phyloP scores from a whole-genome alignment of 2,888 invertebrate species.

The Hedya salicella region DNA sequence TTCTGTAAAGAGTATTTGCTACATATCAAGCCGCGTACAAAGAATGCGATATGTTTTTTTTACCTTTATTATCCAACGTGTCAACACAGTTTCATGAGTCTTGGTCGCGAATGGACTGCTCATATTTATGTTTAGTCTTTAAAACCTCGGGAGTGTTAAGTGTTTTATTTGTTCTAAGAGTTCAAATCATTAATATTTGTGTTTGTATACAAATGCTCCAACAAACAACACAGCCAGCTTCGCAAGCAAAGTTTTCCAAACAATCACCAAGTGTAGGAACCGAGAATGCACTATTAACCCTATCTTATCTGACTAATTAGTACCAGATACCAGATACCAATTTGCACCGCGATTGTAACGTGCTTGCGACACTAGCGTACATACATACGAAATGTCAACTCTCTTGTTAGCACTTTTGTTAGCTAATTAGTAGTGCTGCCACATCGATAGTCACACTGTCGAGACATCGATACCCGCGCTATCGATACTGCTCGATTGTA shows the following conservation, averaged over 20 bases:
- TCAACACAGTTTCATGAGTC: too few species aligned
- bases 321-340: constrained; percentile 70
- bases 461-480: constrained; percentile 33
- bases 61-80: too few species aligned
- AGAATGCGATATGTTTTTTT: too few species aligned
- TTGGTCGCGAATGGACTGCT: too few species aligned
- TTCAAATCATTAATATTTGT: too few species aligned
- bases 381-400: constrained; percentile 77
- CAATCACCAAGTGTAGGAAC: constrained; percentile 7
- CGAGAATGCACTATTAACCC: constrained; percentile 41
- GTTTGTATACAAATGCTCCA: too few species aligned
- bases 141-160: too few species aligned
- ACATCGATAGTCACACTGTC: constrained; percentile 36
- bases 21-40: too few species aligned
- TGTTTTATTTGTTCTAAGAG: too few species aligned
- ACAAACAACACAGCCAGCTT: too few species aligned
- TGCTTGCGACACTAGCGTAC: constrained; percentile 57
- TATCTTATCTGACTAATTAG: constrained; percentile 54
- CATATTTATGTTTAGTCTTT: too few species aligned
- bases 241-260: constrained; percentile 11
- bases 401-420: constrained; percentile 63
- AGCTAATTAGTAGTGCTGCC: constrained; percentile 63
- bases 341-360: constrained; percentile 69
- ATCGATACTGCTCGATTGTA: constrained; percentile 16
- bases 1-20: too few species aligned